phyloP scores from a whole-genome alignment of 2,888 invertebrate species.

The Cephus rjabovi region DNA sequence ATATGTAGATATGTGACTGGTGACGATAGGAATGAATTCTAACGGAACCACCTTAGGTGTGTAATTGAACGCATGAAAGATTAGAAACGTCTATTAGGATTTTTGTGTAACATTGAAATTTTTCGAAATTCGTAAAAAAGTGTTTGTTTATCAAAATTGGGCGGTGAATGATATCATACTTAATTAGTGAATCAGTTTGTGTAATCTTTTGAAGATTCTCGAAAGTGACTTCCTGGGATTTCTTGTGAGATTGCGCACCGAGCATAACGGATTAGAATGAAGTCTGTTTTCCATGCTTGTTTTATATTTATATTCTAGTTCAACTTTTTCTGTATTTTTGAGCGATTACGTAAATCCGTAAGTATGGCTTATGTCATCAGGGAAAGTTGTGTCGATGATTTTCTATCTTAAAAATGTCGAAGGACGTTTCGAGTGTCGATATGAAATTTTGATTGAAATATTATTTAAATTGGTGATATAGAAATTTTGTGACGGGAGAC shows the following conservation, averaged over 20 bases:
- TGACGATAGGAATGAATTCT: conserved; percentile 10
- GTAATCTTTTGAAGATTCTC: neutral
- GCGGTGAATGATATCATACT: too few species aligned
- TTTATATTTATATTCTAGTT: neutral
- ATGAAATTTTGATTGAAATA: too few species aligned
- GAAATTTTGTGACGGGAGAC: too few species aligned
- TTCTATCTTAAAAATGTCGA: too few species aligned
- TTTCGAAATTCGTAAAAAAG: too few species aligned
- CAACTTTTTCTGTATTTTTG: neutral
- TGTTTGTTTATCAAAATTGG: too few species aligned
- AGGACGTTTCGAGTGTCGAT: too few species aligned
- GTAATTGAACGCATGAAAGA: neutral
- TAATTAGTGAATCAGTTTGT: too few species aligned
- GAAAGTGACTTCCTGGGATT: neutral
- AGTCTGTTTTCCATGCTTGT: conserved; percentile 10
- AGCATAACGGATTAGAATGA: neutral
- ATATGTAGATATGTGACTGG: neutral
- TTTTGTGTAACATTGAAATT: too few species aligned
- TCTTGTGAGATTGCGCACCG: neutral
- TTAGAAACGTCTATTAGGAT: too few species aligned
- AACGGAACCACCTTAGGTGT: conserved; percentile 11
- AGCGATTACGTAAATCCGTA: conserved; percentile 12
- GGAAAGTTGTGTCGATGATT: conserved; percentile 12
- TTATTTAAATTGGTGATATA: too few species aligned
- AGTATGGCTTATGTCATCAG: conserved; percentile 13